Conservation (phyloP, 2,888 invertebrate species). For the Hydrotaea diabolus region DNA sequence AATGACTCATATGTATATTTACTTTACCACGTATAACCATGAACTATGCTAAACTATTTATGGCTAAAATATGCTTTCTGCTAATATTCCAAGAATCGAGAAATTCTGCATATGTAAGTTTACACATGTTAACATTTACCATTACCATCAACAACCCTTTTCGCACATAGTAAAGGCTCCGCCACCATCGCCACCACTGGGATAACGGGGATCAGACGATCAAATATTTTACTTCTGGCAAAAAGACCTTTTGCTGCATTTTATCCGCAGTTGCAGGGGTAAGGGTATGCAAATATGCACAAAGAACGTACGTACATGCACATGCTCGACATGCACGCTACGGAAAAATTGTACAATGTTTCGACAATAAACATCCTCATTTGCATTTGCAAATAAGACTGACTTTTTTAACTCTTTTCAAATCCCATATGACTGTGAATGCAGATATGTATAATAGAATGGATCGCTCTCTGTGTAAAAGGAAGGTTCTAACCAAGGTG, state of each 20-base stretch:
- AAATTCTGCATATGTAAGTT: background rate
- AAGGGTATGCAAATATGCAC: slow-evolving; percentile 21
- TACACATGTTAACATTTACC: slow-evolving; percentile 6
- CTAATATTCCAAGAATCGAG: background rate
- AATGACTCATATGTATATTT: too few relatives aligned
- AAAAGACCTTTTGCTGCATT: slow-evolving; percentile 16
- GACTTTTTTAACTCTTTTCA: background rate
- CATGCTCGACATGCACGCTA: background rate
- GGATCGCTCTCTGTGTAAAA: too few relatives aligned
- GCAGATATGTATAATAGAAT: background rate
- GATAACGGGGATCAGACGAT: slow-evolving; percentile 16
- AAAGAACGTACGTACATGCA: background rate
- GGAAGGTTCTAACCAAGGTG: too few relatives aligned
- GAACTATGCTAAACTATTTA: background rate
- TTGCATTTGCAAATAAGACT: slow-evolving; percentile 36
- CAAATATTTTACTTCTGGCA: slow-evolving; percentile 3
- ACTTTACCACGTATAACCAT: too few relatives aligned
- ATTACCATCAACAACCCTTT: background rate
- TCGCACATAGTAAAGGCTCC: background rate
- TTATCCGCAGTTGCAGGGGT: background rate
- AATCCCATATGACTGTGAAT: background rate
- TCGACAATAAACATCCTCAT: slow-evolving; percentile 49
- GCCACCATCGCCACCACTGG: background rate
- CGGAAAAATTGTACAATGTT: slow-evolving; percentile 44
- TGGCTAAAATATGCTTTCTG: background rate